These are phyloP conservation scores for Corythucha ciliata DNA, from an alignment of 2,888 invertebrate genomes.

Conservation along the genomic window DNA sequence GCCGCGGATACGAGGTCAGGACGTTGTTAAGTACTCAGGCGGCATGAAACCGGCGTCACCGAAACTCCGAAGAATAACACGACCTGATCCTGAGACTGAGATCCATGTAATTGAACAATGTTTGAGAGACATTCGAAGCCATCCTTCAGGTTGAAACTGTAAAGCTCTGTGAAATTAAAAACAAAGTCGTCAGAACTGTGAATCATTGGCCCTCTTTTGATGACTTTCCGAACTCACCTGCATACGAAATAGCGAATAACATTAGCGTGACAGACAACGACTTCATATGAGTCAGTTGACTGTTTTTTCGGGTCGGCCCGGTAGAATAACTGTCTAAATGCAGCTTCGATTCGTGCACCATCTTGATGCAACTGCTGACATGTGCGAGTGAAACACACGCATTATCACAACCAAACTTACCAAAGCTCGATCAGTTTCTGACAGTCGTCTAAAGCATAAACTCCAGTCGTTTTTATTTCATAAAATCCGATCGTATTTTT, in stretches of 20 bases:
- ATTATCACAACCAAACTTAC: constrained; percentile 24
- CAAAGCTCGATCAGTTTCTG: not conserved
- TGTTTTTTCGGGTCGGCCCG: constrained; percentile 76
- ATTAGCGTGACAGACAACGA: constrained; percentile 95
- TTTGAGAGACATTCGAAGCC: constrained; percentile 84
- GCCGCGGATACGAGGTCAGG: no score
- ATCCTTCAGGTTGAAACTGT: constrained; percentile 94
- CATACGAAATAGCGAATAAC: constrained; percentile 94
- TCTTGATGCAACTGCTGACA: constrained; percentile 84
- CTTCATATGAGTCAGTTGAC: constrained; percentile 70
- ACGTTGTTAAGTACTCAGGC: constrained; percentile 53
- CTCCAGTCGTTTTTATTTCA: no score
- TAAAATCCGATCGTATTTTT: no score
- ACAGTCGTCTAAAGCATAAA: no score
- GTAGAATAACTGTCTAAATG: constrained; percentile 85
- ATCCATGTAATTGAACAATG: constrained; percentile 92
- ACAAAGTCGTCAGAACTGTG: not conserved
- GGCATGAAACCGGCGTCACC: constrained; percentile 90
- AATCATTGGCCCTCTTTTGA: not conserved
- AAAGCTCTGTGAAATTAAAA: constrained; percentile 60
- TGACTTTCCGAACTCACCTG: constrained; percentile 54
- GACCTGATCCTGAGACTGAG: constrained; percentile 73
- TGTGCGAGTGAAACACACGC: no score
- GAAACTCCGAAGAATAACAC: constrained; percentile 67
- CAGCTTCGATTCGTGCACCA: constrained; percentile 90